Base-by-base conservation (phyloP, 2,113 vertebrate genomes). In the Zapus hudsonius region DNA sequence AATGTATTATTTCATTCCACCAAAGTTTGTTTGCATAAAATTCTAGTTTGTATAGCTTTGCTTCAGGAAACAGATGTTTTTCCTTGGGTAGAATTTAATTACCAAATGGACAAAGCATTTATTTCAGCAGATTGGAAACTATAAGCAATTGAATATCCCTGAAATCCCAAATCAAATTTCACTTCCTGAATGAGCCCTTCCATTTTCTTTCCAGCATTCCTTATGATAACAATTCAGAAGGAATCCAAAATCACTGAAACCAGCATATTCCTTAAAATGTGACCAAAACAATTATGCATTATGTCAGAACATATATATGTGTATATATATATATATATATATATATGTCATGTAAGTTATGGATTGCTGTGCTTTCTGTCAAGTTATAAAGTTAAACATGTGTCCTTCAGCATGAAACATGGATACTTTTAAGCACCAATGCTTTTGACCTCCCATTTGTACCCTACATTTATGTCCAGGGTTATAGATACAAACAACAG, bases 31-130 rank as follows among this genome's bases (percentile, higher is more conserved):
- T 63, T 74, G 29, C 72, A 59, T 64, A 87, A 87, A 81, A 61
- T 69, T 95, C 38, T 64, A 36, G 7, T 81, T 91, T 78, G 61
- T 16, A 87, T 15, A 92, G 3, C 2, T 92, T 92, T 55, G 52
- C 22, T 40, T 74, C 2, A 15, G 20, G 33, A 84, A 84, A 31
- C 40, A 82, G 63, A 64, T 10, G 23, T 47, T 23, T n/a, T n/a
- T 52, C 5, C n/a, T 47, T 20, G 23, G 36, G 67, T 72, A 59
- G 72, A 40, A 40, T 40, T 72, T 72, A 40, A 27, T 31, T 11
- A 72, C n/a, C 29, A 84, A 55, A 40, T 40, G 25, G 7, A 22
- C 47, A 92, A 70, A 90, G 72, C 66, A 57, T 47, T 25, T 38
- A 84, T 63, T 29, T 17, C 42, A 89, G 31, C 7, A 38, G 57